Conservation (phyloP, 2,113 vertebrate genomes). For the Gadus chalcogrammus region DNA sequence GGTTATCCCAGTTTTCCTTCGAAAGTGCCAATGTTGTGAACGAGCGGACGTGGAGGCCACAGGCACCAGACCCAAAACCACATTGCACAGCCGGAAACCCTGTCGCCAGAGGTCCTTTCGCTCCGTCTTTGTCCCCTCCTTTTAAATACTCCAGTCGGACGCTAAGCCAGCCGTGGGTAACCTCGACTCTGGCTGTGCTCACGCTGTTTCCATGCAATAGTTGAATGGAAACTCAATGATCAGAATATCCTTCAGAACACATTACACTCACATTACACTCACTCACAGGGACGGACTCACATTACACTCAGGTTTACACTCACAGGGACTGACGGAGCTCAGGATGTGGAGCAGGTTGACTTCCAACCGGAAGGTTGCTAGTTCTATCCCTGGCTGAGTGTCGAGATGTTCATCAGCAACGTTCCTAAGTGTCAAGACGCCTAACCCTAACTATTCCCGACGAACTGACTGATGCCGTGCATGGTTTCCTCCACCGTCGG, state of each 20-base stretch:
- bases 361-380: too few species aligned
- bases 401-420: too few species aligned
- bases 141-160: constrained; percentile 26
- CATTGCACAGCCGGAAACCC: constrained; percentile 28
- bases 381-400: too few species aligned
- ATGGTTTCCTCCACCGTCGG: too few species aligned
- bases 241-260: constrained; percentile 51
- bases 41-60: background rate
- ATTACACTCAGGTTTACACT: too few species aligned
- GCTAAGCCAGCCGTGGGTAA: constrained; percentile 43
- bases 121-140: constrained; percentile 23
- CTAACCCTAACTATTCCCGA: too few species aligned
- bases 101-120: constrained; percentile 3
- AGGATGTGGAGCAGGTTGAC: too few species aligned
- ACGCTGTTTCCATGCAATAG: constrained; percentile 57
- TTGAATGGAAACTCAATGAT: constrained; percentile 59
- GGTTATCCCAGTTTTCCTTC: constrained; percentile 29
- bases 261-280: constrained; percentile 24
- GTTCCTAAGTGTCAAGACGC: too few species aligned
- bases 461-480: too few species aligned
- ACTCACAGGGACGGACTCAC: constrained; percentile 6
- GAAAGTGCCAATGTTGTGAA: constrained; percentile 26
- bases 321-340: too few species aligned
- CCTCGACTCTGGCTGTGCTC: constrained; percentile 36
- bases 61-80: constrained; percentile 22